Evolutionary conservation across 2,888 invertebrate genomes (phyloP).

Genomic region (Anaspis maculata): DNA sequence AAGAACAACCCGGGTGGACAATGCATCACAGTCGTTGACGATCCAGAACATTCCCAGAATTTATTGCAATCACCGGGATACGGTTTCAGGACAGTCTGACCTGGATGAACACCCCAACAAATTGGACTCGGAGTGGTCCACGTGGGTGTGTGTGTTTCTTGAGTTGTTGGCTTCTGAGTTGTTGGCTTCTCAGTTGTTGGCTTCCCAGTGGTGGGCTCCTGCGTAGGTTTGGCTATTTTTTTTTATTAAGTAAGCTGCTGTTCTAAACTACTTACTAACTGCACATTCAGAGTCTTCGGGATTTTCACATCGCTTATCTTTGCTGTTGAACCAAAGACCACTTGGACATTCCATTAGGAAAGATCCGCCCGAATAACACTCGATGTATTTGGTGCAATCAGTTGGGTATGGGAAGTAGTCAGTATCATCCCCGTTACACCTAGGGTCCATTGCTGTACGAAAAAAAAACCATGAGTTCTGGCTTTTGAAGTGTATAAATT

Average conservation of each 20-base stretch:
- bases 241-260: background rate
- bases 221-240: background rate
- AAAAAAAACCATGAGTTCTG: too few relatives aligned
- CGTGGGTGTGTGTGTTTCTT: background rate
- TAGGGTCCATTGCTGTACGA: background rate
- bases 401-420: conserved; percentile 5
- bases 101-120: conserved; percentile 6
- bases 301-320: background rate
- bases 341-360: conserved; percentile 2
- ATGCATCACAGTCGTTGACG: background rate
- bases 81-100: conserved; percentile 1
- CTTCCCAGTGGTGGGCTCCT: too few relatives aligned
- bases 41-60: conserved; percentile 4
- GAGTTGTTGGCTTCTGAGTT: too few relatives aligned
- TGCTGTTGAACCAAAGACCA: background rate
- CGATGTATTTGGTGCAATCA: conserved; percentile 7
- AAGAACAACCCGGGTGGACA: conserved; percentile 4
- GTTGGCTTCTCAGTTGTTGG: background rate
- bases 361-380: conserved; percentile 7
- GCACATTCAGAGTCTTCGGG: background rate
- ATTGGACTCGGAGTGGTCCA: conserved; percentile 5
- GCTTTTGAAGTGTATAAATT: too few relatives aligned
- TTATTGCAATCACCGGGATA: conserved; percentile 6
- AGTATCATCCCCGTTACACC: background rate
- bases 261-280: background rate